Base-by-base conservation (phyloP, 1,140 invertebrate genomes). In the Tetramorium simillimum region DNA sequence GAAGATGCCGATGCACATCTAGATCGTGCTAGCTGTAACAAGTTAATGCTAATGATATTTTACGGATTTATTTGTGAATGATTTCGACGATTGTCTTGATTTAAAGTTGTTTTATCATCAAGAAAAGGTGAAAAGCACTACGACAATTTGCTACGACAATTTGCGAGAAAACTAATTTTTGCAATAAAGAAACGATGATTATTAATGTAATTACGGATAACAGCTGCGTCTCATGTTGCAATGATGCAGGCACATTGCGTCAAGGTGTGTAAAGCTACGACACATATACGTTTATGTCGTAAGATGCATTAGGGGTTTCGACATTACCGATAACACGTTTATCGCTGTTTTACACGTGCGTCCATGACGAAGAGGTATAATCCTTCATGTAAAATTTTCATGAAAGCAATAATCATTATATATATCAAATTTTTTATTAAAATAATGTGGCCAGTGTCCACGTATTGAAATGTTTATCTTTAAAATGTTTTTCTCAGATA, bases 231-330 rank as follows among this genome's bases (percentile, higher is more conserved):
- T 73, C 7, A 7, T 60, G 49, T n/a, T 46, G 70, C 24, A 69
- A n/a, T 18, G 18, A 62, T 75, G 49, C 37, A 49, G 40, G n/a
- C 9, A 46, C 33, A 3, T 81, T 62, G 40, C 51, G 80, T 58
- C 21, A 62, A 63, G 21, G 56, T 67, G 67, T 46, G 18, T 72
- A 21, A 81, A 82, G 51, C 3, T 53, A 49, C 24, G 18, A 75
- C 16, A 43, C 24, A 6, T 58, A 43, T 70, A 14, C n/a, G 37
- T 33, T 82, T 24, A 16, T 73, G 69, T 82, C 53, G 80, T 21
- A 58, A 82, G 53, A 73, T n/a, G 43, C 62, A 16, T 60, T 60
- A 46, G 12, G 14, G 2, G 37, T 84, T 73, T 84, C 80, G 24
- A 84, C 80, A 84, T 60, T 75, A 33, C 1, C 65, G 3, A 56